Conservation (phyloP, 1,140 invertebrate species). For the Drosophila sproati region DNA sequence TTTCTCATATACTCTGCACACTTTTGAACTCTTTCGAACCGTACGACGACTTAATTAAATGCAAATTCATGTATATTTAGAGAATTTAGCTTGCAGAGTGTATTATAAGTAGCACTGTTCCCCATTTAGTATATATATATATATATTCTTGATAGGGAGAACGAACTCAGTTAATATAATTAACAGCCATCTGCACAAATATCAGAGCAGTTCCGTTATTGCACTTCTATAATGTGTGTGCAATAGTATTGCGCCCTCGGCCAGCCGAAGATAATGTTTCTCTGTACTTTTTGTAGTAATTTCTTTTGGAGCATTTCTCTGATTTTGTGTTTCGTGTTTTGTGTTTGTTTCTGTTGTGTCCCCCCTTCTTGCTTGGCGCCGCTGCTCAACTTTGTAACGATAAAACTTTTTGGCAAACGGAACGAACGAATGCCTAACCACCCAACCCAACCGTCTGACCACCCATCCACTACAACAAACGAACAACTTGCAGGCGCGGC, state of each 20-base stretch:
- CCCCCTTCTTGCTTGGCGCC: conserved; percentile 26
- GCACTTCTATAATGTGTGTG: not conserved
- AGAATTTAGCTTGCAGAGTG: not conserved
- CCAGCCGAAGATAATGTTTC: not conserved
- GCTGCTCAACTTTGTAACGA: conserved; percentile 57
- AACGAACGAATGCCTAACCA: conserved; percentile 19
- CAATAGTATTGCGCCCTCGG: not conserved
- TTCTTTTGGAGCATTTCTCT: conserved; percentile 25
- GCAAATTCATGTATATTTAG: no score
- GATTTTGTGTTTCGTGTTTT: conserved; percentile 38
- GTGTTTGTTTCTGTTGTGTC: conserved; percentile 15
- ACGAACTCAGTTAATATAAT: no score
- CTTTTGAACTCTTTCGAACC: not conserved
- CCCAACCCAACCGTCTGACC: conserved; percentile 19
- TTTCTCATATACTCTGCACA: not conserved
- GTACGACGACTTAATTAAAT: no score
- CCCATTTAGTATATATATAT: no score
- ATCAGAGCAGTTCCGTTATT: no score
- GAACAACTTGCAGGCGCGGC: conserved; percentile 89
- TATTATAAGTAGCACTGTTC: not conserved
- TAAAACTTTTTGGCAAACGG: conserved; percentile 67
- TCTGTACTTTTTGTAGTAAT: not conserved
- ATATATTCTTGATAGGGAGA: no score
- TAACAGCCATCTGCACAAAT: no score
- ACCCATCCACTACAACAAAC: not conserved